Percentiles rank a stretch among this genome's conserved stretches.
These are phyloP conservation scores for Drosophila miranda DNA, from an alignment of 1,140 invertebrate genomes.

Conservation along the genomic window DNA sequence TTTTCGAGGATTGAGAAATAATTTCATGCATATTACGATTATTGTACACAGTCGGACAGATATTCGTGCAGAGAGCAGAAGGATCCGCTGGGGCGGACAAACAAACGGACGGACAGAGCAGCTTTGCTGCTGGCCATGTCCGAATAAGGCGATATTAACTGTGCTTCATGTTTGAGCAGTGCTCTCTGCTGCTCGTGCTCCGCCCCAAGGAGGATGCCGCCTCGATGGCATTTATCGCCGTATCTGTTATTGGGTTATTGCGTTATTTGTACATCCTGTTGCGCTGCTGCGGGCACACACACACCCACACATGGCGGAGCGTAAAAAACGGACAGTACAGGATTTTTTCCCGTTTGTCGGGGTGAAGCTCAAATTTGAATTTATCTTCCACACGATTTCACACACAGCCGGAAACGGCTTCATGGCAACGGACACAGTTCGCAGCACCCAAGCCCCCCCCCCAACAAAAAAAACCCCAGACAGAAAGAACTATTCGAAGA, in stretches of 20 bases:
- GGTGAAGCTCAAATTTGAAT: constrained; percentile 71
- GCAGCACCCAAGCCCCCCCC: not conserved
- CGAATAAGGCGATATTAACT: constrained; percentile 10
- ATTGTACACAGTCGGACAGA: constrained; percentile 51
- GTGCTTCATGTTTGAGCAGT: constrained; percentile 21
- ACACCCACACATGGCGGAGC: not conserved
- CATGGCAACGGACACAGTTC: constrained; percentile 26
- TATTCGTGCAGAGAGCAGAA: not conserved
- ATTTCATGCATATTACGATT: constrained; percentile 68
- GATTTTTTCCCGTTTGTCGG: constrained; percentile 54
- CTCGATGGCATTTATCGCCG: constrained; percentile 70
- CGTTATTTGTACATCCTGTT: constrained; percentile 34
- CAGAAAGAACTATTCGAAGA: too few relatives aligned
- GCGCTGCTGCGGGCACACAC: constrained; percentile 14
- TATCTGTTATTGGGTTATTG: constrained; percentile 20
- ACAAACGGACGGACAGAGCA: constrained; percentile 6
- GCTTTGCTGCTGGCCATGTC: constrained; percentile 6
- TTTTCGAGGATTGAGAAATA: constrained; percentile 74
- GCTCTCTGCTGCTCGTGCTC: not conserved
- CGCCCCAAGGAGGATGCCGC: not conserved
- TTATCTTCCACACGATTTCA: constrained; percentile 71
- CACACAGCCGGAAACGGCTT: constrained; percentile 37
- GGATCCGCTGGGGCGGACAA: too few relatives aligned
- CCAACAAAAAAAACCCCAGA: constrained; percentile 5
- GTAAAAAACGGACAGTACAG: constrained; percentile 5